Evolutionary conservation across 1,140 invertebrate genomes (phyloP).

Genomic region (Protaetia brevitarsis): DNA sequence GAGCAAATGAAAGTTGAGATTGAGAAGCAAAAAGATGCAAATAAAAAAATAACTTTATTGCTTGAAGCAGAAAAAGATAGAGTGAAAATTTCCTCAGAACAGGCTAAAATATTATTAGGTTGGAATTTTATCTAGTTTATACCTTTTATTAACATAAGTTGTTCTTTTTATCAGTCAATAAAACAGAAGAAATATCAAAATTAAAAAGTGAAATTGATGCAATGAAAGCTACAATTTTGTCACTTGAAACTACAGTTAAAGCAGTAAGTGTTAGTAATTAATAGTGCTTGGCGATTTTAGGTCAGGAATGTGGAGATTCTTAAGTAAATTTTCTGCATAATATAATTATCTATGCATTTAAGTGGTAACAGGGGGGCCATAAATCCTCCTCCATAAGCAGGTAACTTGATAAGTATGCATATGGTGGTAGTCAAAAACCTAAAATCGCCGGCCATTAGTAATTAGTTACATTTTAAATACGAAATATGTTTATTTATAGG

Average conservation of each 20-base stretch:
- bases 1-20: slow-evolving; percentile 35
- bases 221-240: background rate
- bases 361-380: no score
- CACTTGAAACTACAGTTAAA: background rate
- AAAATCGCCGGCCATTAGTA: no score
- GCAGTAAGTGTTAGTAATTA: background rate
- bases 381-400: no score
- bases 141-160: background rate
- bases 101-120: slow-evolving; percentile 40
- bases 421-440: no score
- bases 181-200: slow-evolving; percentile 17
- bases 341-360: no score
- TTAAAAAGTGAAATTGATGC: slow-evolving; percentile 7
- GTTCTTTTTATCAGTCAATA: background rate
- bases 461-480: no score
- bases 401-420: no score
- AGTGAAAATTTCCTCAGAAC: slow-evolving; percentile 35
- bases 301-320: no score
- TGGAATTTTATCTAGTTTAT: background rate
- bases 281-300: no score
- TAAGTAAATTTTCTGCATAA: background rate
- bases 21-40: slow-evolving; percentile 36
- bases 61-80: slow-evolving; percentile 38
- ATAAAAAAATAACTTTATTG: slow-evolving; percentile 37
- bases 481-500: slow-evolving; percentile 9